Evolutionary conservation across 2,113 vertebrate species (phyloP).

Genomic region (Chaetorhynchus papuensis): DNA sequence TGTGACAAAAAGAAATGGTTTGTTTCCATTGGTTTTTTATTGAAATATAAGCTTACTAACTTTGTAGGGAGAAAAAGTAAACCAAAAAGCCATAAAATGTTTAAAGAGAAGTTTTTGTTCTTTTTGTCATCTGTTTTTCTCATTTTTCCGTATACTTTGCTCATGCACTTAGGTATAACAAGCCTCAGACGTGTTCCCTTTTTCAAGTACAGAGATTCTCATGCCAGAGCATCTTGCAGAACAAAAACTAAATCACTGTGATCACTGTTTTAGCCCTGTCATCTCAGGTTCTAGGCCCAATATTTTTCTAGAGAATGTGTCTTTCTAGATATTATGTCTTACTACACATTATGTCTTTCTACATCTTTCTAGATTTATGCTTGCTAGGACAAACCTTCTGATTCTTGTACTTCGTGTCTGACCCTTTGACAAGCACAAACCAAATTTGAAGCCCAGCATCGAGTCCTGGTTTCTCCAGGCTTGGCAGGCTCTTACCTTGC

Average conservation of each 20-base stretch:
- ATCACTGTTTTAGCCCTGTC: neutral
- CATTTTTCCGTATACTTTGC: neutral
- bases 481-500: neutral
- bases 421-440: neutral
- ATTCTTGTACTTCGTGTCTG: neutral
- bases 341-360: neutral
- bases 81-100: neutral
- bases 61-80: neutral
- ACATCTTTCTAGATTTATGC: neutral
- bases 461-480: neutral
- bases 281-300: neutral
- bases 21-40: neutral
- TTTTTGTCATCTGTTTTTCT: neutral
- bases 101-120: neutral
- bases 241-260: neutral
- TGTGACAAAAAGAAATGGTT: neutral
- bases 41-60: neutral
- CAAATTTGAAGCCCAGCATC: fast-evolving
- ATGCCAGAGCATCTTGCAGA: neutral
- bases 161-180: neutral
- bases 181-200: neutral
- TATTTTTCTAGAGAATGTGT: neutral
- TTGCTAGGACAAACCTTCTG: neutral
- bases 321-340: neutral
- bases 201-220: neutral